phyloP scores from a whole-genome alignment of 2,113 vertebrate genomes.

The Pteronura brasiliensis region DNA sequence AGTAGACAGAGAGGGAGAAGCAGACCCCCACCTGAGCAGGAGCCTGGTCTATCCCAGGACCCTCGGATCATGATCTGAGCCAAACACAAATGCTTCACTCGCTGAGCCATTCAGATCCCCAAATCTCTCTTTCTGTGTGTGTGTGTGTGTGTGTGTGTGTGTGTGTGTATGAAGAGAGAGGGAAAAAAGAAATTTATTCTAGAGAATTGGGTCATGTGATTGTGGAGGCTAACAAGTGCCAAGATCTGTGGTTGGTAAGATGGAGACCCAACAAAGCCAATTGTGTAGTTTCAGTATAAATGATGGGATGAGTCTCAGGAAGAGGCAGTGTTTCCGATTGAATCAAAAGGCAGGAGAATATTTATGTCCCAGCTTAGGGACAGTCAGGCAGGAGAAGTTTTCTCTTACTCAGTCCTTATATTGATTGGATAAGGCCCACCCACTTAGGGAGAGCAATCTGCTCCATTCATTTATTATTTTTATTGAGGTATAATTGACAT shows the following conservation, averaged over 20 bases:
- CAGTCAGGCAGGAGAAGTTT: not conserved
- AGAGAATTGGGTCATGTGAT: not conserved
- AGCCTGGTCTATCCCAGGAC: too few species aligned
- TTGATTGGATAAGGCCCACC: not conserved
- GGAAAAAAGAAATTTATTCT: not conserved
- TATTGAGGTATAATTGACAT: not conserved
- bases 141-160: not conserved
- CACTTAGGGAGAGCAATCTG: not conserved
- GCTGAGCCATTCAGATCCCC: not conserved
- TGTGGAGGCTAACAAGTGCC: not conserved
- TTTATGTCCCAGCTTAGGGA: not conserved
- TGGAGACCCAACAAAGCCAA: not conserved
- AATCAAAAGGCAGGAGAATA: not conserved
- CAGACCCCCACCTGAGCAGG: not conserved
- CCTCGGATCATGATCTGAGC: not conserved
- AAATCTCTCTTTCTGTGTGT: not conserved
- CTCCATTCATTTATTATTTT: not conserved
- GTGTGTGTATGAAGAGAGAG: not conserved
- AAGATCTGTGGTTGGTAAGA: not conserved
- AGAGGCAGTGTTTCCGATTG: not conserved
- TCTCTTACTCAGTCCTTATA: not conserved
- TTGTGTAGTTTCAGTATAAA: not conserved
- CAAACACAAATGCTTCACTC: not conserved
- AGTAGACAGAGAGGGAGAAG: not conserved
- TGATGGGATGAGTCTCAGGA: not conserved